Base-by-base conservation (phyloP, 2,797 vertebrate species). In the Zenarchopterus dispar region DNA sequence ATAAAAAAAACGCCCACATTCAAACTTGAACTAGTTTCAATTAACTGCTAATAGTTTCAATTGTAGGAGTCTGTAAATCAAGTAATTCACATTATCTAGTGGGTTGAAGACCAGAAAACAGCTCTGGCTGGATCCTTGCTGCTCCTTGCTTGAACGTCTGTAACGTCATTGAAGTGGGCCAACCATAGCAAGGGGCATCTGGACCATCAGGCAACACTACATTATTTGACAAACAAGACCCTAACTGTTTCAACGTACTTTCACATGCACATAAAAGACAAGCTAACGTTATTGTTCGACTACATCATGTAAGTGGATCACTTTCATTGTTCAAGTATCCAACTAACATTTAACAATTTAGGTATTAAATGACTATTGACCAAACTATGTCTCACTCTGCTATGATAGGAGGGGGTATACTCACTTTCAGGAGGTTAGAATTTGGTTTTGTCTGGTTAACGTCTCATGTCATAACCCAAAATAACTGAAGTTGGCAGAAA, bases 1-100 rank as follows among this genome's bases (percentile, higher is more conserved):
- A 15, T 22, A 47, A 24, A 28, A 62, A 11, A 44, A 5, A 61
- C 63, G 18, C 18, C 21, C 13, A 43, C 31, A 36, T 48, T 17
- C 52, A 66, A 68, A 62, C 3, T 63, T 47, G 26, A 68, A 72
- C 18, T 42, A 56, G 39, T 53, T 64, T 41, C 31, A 51, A n/a
- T 24, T 43, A 11, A 51, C 19, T 67, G 28, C 63, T 51, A 68
- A 44, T 51, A 28, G 21, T 67, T 48, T 85, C 71, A 43, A 71
- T 43, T 72, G 55, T 69, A 64, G 85, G 70, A 72, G 59, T 58
- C 8, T 24, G 41, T 72, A 70, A 84, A 82, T 80, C 70, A 62
- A 79, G 43, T 44, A 48, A 75, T 85, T 74, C 80, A 76, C 65
- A 69, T 87, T 43, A 81, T 77, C 78, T 81, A 76, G 66, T 73